Evolutionary conservation across 1,140 invertebrate genomes (phyloP), one percentile per base, ranked within the genome.

Genomic region (Pachyrhynchus sulphureomaculatus): DNA sequence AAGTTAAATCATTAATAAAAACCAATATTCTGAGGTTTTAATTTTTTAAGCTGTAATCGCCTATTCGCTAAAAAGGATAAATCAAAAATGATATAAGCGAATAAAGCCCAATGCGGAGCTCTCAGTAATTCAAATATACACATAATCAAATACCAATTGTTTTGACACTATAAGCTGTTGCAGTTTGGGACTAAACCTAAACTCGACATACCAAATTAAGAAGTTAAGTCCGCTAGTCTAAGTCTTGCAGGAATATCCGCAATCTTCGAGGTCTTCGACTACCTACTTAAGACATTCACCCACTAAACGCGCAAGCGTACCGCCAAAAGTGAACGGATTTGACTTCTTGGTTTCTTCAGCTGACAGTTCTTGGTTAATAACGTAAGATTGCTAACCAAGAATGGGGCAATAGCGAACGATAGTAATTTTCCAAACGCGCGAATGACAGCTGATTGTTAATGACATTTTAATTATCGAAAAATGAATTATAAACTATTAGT

Each of bases 211-310:
- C n/a, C n/a, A n/a, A n/a, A n/a, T n/a, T n/a, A n/a, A n/a, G n/a
- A n/a, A n/a, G n/a, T n/a, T n/a, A 18, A 41, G 13, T 17, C 51
- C 21, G 17, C 58, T 61, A 18, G 32, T 29, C 29, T 47, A 41
- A 15, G 18, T 56, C 61, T 61, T 48, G 52, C 61, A 55, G 52
- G 59, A 61, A 65, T 65, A 53, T 47, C 45, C 49, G 51, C 57
- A 45, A 62, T 52, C 65, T 62, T 64, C 51, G 65, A 65, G 58
- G 66, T 62, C 62, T 67, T 67, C 62, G 42, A 57, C 58, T 62
- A 68, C 42, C 62, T 64, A 60, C 51, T 52, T 44, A 72, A 72
- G 68, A 70, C 70, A 65, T 70, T 70, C 68, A 70, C 67, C 70
- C 56, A 67, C 59, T 29, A 55, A 26, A 33, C 42, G 62, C 68